A percentile compares a stretch with the other conserved stretches of the same genome.
These are phyloP conservation scores for Gallinago nigripennis DNA, from an alignment of 2,797 vertebrate species.

Conservation along the genomic window DNA sequence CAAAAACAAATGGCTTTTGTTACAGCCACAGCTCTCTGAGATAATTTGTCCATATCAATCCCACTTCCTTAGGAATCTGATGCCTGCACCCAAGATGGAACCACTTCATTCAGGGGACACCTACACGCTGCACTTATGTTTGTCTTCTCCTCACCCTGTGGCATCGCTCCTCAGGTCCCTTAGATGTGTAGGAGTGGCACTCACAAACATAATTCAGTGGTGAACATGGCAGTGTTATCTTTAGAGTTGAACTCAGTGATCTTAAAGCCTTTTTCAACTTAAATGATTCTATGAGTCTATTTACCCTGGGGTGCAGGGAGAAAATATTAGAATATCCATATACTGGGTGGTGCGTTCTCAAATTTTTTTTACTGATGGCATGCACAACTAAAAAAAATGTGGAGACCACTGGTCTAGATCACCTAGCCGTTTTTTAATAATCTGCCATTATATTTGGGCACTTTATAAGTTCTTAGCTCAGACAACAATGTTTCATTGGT, in stretches of 20 bases:
- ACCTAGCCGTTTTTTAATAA: background rate
- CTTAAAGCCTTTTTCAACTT: background rate
- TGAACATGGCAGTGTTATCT: background rate
- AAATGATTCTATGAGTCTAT: background rate
- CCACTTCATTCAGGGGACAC: background rate
- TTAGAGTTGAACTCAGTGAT: background rate
- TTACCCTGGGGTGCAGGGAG: background rate
- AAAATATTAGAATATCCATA: background rate
- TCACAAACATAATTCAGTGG: background rate
- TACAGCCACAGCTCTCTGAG: background rate
- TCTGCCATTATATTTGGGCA: background rate
- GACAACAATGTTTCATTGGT: background rate
- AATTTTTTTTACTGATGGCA: background rate
- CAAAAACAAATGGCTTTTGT: background rate
- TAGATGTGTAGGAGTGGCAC: too few relatives aligned
- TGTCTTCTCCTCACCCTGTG: background rate
- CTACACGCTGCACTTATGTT: background rate
- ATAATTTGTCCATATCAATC: background rate
- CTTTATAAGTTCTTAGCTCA: background rate
- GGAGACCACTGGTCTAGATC: background rate
- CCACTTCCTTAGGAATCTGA: background rate
- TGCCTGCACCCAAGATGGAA: background rate
- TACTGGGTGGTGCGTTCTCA: background rate
- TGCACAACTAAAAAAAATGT: background rate
- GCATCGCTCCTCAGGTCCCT: background rate